Evolutionary conservation across 2,113 vertebrate genomes (phyloP).

Genomic region (Acrocephalus kingi): DNA sequence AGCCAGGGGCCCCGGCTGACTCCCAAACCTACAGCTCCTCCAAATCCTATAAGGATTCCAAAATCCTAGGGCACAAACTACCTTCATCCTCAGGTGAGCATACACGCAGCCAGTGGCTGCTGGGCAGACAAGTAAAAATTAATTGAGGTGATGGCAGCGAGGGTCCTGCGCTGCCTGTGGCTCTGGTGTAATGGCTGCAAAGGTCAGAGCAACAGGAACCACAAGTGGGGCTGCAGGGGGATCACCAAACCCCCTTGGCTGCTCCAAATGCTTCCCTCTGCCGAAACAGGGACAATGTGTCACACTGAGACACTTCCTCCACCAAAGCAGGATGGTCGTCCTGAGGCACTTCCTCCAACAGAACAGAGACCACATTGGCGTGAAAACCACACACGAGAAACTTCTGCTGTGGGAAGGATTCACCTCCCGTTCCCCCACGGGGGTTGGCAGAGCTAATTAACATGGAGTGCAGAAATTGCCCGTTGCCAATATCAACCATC

Average conservation of each 20-base stretch:
- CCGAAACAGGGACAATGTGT: accelerated
- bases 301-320: neutral
- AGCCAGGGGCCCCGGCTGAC: neutral
- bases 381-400: accelerated
- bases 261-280: neutral
- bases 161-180: accelerated
- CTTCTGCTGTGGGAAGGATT: accelerated
- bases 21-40: neutral
- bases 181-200: neutral
- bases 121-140: neutral
- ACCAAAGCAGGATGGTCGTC: neutral
- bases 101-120: neutral
- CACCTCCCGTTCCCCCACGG: accelerated
- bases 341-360: neutral
- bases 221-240: accelerated
- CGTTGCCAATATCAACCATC: accelerated
- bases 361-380: accelerated
- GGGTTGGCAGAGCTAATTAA: neutral
- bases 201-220: neutral
- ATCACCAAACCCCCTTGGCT: neutral
- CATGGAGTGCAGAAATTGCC: neutral
- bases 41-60: neutral
- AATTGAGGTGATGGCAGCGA: neutral
- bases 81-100: neutral
- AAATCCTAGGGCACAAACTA: neutral